Conservation (phyloP, 2,797 vertebrate genomes). For the Chromobotia macracanthus region DNA sequence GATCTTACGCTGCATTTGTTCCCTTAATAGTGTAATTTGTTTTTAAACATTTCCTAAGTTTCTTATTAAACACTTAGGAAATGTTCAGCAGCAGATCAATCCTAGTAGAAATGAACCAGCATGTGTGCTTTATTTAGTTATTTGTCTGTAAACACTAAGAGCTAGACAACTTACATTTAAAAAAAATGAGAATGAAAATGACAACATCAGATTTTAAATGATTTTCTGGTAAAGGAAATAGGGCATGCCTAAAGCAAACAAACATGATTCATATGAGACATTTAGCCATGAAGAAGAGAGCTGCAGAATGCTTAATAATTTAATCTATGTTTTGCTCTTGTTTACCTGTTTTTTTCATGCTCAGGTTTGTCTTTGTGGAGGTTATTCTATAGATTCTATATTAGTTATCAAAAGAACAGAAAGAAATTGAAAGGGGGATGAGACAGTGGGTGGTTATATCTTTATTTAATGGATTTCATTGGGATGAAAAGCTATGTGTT, state of each 20-base stretch:
- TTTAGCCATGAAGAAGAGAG: not conserved
- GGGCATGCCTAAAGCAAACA: not conserved
- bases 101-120: not conserved
- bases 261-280: not conserved
- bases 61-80: no score
- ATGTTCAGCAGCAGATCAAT: not conserved
- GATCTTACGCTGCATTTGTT: not conserved
- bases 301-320: not conserved
- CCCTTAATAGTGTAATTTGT: not conserved
- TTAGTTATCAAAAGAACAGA: constrained; percentile 15
- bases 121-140: not conserved
- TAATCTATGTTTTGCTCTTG: not conserved
- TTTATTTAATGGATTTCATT: not conserved
- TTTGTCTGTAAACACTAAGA: not conserved
- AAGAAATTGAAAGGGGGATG: not conserved
- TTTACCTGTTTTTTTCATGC: constrained; percentile 1
- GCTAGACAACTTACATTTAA: not conserved
- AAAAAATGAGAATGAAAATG: not conserved
- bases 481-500: constrained; percentile 12
- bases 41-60: not conserved
- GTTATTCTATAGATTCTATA: not conserved
- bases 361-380: not conserved
- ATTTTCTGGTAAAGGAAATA: not conserved
- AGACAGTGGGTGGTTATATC: not conserved
- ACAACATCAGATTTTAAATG: not conserved